A percentile compares a stretch with the other conserved stretches of the same genome.
Evolutionary conservation across 1,140 invertebrate genomes (phyloP).

Genomic region (Anastrepha ludens): DNA sequence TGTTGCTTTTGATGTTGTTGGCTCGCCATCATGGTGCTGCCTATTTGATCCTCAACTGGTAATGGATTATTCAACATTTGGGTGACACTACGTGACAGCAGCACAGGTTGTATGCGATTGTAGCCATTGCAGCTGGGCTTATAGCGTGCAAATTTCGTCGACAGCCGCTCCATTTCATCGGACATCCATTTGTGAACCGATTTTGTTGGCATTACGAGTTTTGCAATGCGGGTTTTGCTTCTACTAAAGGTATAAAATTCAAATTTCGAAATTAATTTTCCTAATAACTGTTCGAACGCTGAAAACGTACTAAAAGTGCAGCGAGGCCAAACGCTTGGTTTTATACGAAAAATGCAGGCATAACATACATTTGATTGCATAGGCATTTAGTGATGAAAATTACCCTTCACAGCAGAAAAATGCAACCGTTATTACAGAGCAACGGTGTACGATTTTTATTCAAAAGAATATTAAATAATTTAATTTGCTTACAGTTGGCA

Average conservation of each 20-base stretch:
- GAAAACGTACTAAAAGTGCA: constrained; percentile 29
- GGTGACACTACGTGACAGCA: constrained; percentile 69
- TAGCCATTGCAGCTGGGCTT: constrained; percentile 68
- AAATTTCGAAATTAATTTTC: too few species aligned
- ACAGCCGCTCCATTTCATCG: constrained; percentile 67
- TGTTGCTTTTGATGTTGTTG: background rate
- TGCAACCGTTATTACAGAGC: too few species aligned
- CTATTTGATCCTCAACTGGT: constrained; percentile 58
- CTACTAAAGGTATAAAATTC: too few species aligned
- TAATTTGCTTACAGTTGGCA: too few species aligned
- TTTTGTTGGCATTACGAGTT: constrained; percentile 62
- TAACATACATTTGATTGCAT: too few species aligned
- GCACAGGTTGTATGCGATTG: constrained; percentile 70
- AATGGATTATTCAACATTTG: constrained; percentile 72
- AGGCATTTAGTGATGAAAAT: too few species aligned
- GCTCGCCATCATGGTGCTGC: constrained; percentile 30
- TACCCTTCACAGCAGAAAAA: too few species aligned
- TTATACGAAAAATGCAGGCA: background rate
- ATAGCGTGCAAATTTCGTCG: constrained; percentile 67
- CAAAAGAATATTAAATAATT: too few species aligned
- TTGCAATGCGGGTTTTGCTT: too few species aligned
- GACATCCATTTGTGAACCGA: constrained; percentile 68
- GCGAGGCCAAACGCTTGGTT: constrained; percentile 13
- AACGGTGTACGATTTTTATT: too few species aligned
- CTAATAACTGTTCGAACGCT: background rate